phyloP scores from a whole-genome alignment of 2,888 invertebrate genomes.

The Aromia moschata region DNA sequence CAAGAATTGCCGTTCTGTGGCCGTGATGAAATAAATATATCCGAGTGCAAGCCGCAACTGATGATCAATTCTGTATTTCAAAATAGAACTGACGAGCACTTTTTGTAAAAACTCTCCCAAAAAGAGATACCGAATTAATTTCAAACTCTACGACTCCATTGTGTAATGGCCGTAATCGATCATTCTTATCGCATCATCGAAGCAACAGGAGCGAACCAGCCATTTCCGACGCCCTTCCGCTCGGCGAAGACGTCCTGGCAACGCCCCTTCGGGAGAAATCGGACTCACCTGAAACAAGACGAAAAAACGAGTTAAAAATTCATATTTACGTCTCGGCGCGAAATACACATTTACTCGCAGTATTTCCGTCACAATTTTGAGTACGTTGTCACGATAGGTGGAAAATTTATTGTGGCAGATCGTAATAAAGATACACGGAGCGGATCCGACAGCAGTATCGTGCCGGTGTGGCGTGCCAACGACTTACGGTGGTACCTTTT shows the following conservation, averaged over 20 bases:
- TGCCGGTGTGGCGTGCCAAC: conserved; percentile 24
- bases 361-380: conserved; percentile 11
- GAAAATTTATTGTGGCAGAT: conserved; percentile 24
- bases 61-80: too few species aligned
- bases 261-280: neutral
- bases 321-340: neutral
- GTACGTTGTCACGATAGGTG: conserved; percentile 17
- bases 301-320: neutral
- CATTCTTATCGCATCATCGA: neutral
- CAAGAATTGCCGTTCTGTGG: too few species aligned
- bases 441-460: conserved; percentile 24
- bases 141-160: too few species aligned
- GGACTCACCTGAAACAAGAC: conserved; percentile 20
- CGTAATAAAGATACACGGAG: conserved; percentile 25
- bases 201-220: neutral
- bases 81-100: too few species aligned
- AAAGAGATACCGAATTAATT: too few species aligned
- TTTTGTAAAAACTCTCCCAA: too few species aligned
- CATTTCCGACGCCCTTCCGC: conserved; percentile 2
- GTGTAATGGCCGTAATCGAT: neutral
- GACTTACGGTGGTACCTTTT: conserved; percentile 13
- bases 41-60: too few species aligned
- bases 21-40: too few species aligned
- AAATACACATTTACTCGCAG: conserved; percentile 8
- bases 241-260: neutral